phyloP scores from a whole-genome alignment of 2,113 vertebrate genomes.

The Pica pica region DNA sequence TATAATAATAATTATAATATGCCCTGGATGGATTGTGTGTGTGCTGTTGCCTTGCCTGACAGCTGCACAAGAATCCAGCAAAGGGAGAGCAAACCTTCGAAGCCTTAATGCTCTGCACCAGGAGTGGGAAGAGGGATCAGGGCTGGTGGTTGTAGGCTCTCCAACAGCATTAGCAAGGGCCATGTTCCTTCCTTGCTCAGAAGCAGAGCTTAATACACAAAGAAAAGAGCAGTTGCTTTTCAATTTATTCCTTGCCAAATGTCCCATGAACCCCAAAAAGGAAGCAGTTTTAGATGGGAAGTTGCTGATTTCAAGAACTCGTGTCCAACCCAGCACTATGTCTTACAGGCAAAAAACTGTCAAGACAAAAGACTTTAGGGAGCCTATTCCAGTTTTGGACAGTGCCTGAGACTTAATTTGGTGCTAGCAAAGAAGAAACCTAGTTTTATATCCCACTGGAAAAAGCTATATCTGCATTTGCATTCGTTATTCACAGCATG shows the following conservation, averaged over 20 bases:
- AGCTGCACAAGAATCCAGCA: not conserved
- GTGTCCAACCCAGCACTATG: not conserved
- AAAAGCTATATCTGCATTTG: not conserved
- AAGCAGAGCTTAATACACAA: not conserved
- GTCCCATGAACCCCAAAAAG: not conserved
- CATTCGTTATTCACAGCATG: not conserved
- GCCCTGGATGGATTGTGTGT: not conserved
- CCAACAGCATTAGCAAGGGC: not conserved
- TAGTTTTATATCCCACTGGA: not conserved
- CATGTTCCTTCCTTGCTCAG: rapidly evolving
- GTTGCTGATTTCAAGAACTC: not conserved
- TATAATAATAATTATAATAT: not conserved
- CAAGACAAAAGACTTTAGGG: not conserved
- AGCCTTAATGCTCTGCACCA: not conserved
- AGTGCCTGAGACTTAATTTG: not conserved
- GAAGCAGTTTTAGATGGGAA: not conserved
- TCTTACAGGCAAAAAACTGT: not conserved
- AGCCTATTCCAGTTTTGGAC: not conserved
- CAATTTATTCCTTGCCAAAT: not conserved
- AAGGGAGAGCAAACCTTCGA: not conserved
- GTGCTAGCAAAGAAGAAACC: not conserved
- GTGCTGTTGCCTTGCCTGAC: not conserved
- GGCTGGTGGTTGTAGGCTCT: not conserved
- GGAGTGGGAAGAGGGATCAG: not conserved
- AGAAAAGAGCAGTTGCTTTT: not conserved